Conservation (phyloP, 2,113 vertebrate genomes). For the Felis catus region DNA sequence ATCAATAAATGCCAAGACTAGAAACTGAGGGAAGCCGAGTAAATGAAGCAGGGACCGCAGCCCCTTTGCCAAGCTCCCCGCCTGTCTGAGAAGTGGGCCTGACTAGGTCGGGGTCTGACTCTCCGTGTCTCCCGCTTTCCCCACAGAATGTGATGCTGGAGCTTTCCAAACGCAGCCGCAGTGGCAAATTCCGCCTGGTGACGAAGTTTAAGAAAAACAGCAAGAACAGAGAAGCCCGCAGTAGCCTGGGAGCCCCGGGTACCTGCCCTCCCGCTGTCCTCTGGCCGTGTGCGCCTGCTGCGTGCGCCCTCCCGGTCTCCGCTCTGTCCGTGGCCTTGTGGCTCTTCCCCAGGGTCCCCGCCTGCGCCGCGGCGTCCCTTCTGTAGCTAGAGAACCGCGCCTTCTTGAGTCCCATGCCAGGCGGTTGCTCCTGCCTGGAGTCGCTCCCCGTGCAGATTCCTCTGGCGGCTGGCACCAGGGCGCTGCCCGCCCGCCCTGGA, state of each 20-base stretch:
- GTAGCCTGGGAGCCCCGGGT: constrained; percentile 92
- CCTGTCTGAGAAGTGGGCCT: accelerated
- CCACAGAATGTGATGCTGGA: constrained; percentile 89
- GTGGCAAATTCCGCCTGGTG: constrained; percentile 96
- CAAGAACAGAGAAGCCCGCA: constrained; percentile 92
- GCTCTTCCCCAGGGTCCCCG: neutral
- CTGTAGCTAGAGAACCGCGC: constrained; percentile 24
- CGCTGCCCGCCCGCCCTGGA: neutral
- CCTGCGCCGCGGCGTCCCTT: neutral
- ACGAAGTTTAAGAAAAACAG: constrained; percentile 98
- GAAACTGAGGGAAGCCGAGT: too few species aligned
- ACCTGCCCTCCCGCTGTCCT: constrained; percentile 44
- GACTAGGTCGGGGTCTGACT: neutral
- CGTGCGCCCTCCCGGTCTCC: neutral
- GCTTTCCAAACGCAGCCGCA: constrained; percentile 92
- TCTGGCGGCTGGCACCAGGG: neutral
- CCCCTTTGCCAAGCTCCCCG: neutral
- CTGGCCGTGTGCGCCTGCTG: neutral
- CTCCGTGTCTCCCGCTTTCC: neutral
- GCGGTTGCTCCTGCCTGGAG: neutral
- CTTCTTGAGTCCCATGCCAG: neutral
- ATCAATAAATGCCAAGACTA: neutral
- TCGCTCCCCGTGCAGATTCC: neutral
- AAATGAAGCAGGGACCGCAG: accelerated
- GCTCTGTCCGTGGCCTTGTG: neutral